Percentiles rank a stretch among this genome's conserved stretches.
Conservation (phyloP, 1,140 invertebrate genomes). For the Hyles euphorbiae region DNA sequence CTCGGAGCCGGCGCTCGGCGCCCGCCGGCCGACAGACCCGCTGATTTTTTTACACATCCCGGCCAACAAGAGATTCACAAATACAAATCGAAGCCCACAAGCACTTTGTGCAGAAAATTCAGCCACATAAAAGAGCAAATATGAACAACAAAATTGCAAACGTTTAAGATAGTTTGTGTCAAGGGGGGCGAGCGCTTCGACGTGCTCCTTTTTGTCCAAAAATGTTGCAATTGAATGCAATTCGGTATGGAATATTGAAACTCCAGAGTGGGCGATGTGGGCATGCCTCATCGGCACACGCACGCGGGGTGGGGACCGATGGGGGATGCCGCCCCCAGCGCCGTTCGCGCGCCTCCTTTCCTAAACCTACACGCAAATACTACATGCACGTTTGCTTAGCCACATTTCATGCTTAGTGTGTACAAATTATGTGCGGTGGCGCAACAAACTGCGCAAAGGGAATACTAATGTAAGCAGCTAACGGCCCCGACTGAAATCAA, state of each 20-base stretch:
- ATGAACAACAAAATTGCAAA: constrained; percentile 32
- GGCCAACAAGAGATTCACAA: too few relatives aligned
- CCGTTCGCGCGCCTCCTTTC: constrained; percentile 51
- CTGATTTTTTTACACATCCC: too few relatives aligned
- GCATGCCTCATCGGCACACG: constrained; percentile 60
- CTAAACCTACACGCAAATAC: constrained; percentile 72
- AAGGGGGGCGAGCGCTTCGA: constrained; percentile 23
- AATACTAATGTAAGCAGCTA: constrained; percentile 62
- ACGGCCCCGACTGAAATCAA: constrained; percentile 4
- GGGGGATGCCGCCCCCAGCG: constrained; percentile 23
- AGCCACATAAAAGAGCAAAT: constrained; percentile 27
- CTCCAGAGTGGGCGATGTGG: constrained; percentile 61
- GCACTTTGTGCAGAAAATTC: constrained; percentile 8
- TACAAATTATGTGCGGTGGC: constrained; percentile 69
- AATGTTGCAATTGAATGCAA: constrained; percentile 70
- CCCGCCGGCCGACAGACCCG: too few relatives aligned
- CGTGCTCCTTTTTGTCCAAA: constrained; percentile 58
- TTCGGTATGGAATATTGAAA: constrained; percentile 71
- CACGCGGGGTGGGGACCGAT: constrained; percentile 39
- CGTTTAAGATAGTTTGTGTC: constrained; percentile 41
- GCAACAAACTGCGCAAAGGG: constrained; percentile 68
- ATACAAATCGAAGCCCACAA: too few relatives aligned
- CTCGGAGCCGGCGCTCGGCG: too few relatives aligned
- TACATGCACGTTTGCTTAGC: constrained; percentile 72
- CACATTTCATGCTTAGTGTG: constrained; percentile 74